Base-by-base conservation (phyloP, 2,797 vertebrate genomes). In the Nothura maculosa region DNA sequence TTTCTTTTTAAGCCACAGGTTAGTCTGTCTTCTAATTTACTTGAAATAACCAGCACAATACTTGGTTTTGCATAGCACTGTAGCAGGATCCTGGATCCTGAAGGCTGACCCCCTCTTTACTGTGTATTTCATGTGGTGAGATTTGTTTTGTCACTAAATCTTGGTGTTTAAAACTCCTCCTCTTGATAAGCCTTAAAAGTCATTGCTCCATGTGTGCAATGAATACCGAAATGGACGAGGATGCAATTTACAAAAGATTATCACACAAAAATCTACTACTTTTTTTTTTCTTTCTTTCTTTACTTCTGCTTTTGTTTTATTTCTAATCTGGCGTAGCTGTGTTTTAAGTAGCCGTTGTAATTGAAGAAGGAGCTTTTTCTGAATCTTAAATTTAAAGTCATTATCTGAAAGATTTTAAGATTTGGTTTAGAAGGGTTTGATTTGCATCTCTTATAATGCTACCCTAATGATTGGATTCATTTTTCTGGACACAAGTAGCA, bases 1-100 rank as follows among this genome's bases (percentile, higher is more conserved):
- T 97, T 96, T 97, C 94, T 94, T 97, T 96, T 88, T 94, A 96
- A 97, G 96, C 93, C 95, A 84, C 96, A 97, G 96, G 95, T 96
- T 97, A 96, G 96, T 97, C 81, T 94, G 73, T 70, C 77, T 95
- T 94, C 80, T 96, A 79, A 91, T 94, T 85, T 92, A 87, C 86
- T 92, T 92, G 77, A 80, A 95, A 78, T 96, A 85, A 91, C 95
- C 73, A 82, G 27, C 93, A 52, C 30, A 89, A 27, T 82, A 47
- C 81, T 94, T 94, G 83, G 43, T 95, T 95, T 94, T 91, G 32
- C 52, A 28, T n/a, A 77, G 76, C 30, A 25, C 32, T 10, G 34
- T 47, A 80, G 79, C 81, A 68, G 89, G 55, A 70, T 40, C 48
- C 48, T 85, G 90, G 45, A 91, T 92, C 52, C 63, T 92, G 93